Base-by-base conservation (phyloP, 2,797 vertebrate species). In the Myotis pilosus region DNA sequence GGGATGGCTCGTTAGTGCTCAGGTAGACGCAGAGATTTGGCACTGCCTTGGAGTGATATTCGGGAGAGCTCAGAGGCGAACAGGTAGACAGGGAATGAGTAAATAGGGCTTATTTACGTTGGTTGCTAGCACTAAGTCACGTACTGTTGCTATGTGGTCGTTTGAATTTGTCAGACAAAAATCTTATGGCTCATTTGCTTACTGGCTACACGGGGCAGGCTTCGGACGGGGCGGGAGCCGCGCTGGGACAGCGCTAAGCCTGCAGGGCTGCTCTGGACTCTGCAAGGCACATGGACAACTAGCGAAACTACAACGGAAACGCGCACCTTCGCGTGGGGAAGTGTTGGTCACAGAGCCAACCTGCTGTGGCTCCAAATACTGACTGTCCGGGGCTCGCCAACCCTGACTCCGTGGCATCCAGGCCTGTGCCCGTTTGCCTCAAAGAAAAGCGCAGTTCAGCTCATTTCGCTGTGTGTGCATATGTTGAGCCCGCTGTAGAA, bases 151-250 rank as follows among this genome's bases (percentile, higher is more conserved):
- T 62, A n/a, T 93, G 89, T 91, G 86, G 38, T 90, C 53, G 87
- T 92, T 92, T 69, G 87, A 94, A 96, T 97, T 96, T 97, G 75
- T 92, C 51, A 96, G 79, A 93, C 87, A 96, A 81, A 95, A 84
- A 41, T 93, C 88, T 87, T 87, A 94, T 89, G 95, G 90, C 64
- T 96, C 69, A 96, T 94, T 97, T 95, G 92, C 85, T 94, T 94
- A 57, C 66, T 74, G 66, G 69, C 57, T 87, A 36, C 38, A 78
- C 16, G 62, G 28, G 84, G 53, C 51, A 90, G 91, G 82, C 72
- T 82, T 84, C 51, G 76, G 72, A 64, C 80, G 82, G 57, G 44
- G 6, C 44, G 76, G 90, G 92, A 94, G 49, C 16, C 44, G 75
- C 33, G 66, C 78, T 36, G 57, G 60, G n/a, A 64, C 36, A 79